These are phyloP conservation scores for Ivindomyrus marchei DNA, from an alignment of 2,113 vertebrate species.

Conservation along the genomic window DNA sequence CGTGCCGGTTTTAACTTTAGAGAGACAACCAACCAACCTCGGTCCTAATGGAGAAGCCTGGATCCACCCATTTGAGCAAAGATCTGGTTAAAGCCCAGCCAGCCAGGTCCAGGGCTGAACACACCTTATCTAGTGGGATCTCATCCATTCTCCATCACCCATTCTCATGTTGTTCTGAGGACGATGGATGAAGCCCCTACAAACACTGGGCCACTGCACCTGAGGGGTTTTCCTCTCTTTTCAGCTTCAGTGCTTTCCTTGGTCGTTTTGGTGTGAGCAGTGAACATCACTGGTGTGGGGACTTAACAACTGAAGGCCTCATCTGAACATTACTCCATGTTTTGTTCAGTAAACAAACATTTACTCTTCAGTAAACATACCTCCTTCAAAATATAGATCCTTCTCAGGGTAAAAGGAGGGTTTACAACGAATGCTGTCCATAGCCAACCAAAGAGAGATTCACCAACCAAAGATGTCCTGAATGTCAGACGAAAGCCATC, in stretches of 20 bases:
- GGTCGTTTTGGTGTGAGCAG: neutral
- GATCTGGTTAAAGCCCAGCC: neutral
- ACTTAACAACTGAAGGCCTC: slow-evolving; percentile 17
- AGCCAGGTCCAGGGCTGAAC: neutral
- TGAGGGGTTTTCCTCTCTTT: neutral
- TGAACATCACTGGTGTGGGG: neutral
- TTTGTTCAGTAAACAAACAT: slow-evolving; percentile 28
- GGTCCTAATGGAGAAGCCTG: neutral
- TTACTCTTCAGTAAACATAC: neutral
- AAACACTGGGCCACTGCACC: neutral
- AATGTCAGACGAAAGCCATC: neutral
- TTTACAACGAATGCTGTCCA: neutral
- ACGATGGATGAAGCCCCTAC: neutral
- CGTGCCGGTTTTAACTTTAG: neutral
- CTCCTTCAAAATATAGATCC: neutral
- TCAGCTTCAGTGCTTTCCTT: neutral
- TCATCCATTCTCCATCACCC: neutral
- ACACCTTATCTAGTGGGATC: neutral
- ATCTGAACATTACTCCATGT: slow-evolving; percentile 20
- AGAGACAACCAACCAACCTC: neutral
- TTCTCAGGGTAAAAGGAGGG: neutral
- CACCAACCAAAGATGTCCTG: neutral
- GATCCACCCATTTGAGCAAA: neutral
- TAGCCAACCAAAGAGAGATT: neutral
- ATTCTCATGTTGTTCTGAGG: neutral